These are phyloP conservation scores for Suncus etruscus DNA, from an alignment of 2,113 vertebrate species.

Conservation along the genomic window DNA sequence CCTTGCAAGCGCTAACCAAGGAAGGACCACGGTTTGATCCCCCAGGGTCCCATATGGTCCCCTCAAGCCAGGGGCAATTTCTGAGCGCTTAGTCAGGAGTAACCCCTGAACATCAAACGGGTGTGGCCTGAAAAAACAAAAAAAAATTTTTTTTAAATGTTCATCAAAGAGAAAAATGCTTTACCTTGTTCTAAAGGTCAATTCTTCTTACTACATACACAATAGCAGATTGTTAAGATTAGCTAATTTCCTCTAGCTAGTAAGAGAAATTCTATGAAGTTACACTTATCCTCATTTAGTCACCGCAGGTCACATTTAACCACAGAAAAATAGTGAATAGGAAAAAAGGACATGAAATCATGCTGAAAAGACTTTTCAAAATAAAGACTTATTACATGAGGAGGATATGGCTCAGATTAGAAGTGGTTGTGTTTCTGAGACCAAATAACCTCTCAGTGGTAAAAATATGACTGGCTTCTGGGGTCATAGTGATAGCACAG, in stretches of 20 bases:
- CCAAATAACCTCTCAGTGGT: background rate
- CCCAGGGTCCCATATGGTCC: too few species aligned
- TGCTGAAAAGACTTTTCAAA: background rate
- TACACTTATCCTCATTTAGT: background rate
- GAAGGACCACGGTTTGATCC: too few species aligned
- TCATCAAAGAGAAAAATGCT: background rate
- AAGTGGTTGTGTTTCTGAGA: background rate
- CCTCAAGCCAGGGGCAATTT: too few species aligned
- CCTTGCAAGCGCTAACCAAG: too few species aligned
- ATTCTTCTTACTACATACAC: background rate
- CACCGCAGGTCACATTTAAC: background rate
- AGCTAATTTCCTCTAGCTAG: background rate
- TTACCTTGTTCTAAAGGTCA: slow-evolving; percentile 21
- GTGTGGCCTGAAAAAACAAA: too few species aligned
- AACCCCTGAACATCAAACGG: too few species aligned
- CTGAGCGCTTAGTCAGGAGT: too few species aligned
- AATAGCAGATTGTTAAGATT: background rate
- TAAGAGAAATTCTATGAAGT: background rate
- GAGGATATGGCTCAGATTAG: background rate
- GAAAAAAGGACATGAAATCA: background rate
- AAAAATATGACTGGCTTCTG: background rate
- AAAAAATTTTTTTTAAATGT: too few species aligned
- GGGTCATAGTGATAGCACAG: too few species aligned
- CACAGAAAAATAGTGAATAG: background rate
- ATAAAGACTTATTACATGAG: background rate